Base-by-base conservation (phyloP, 2,113 vertebrate species). In the Muntiacus reevesi region DNA sequence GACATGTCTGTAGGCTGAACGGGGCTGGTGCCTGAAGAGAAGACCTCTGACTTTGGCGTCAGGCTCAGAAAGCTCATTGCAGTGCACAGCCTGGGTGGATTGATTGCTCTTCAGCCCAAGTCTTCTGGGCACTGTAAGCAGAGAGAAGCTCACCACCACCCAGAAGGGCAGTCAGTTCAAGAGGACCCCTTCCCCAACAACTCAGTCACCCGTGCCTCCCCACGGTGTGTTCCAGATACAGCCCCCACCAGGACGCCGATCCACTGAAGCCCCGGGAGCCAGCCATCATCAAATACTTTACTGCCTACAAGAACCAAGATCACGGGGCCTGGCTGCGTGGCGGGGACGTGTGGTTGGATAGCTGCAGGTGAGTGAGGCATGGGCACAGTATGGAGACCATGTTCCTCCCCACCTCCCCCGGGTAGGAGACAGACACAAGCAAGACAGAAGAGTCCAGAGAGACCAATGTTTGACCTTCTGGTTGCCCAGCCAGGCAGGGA, bases 291-390 rank as follows among this genome's bases (percentile, higher is more conserved):
- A 98, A 99, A 28, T 98, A 97, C 97, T 99, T 99, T 84, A 99
- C 99, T 3, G 99, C 99, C 96, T 99, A 99, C 97, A 99, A 99
- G 99, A 99, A 99, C 98, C 99, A 99, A 98, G 99, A 99, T 96
- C 99, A 99, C 0, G 99, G 99, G 43, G 99, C 99, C 93, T 99
- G 99, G 99, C 99, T 99, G 96, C 99, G 99, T n/a, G 99, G 99
- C 87, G 99, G 99, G 89, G 99, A 99, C 17, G 99, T 99, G 93
- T 99, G 99, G 99, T 98, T 99, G 98, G 99, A 99, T 57, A 97
- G 99, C 99, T 99, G 99, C 99, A 99, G 99, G 99, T 99, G 98
- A 99, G 99, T 99, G 14, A 14, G 94, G 64, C 5, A 0, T 11
- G 15, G 16, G 9, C 54, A 27, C 21, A 1, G 8, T 11, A 40